Percentiles rank a stretch among this genome's conserved stretches.
Evolutionary conservation across 2,113 vertebrate species (phyloP).

Genomic region (Lipotes vexillifer): DNA sequence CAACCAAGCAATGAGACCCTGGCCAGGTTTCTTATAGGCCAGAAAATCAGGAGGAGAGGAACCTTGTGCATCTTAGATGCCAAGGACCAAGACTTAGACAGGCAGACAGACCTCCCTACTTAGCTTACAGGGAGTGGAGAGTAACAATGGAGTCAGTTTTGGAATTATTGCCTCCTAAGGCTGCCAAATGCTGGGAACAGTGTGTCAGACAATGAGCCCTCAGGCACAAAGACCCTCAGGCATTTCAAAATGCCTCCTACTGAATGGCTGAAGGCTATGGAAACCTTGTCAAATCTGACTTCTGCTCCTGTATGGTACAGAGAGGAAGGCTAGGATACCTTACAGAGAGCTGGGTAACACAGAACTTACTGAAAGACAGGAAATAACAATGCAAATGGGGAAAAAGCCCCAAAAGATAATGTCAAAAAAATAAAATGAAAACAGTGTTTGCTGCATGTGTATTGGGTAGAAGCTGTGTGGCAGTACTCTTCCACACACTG

Average conservation of each 20-base stretch:
- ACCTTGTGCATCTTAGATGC: fast-evolving
- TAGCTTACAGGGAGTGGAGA: fast-evolving
- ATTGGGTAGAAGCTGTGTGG: background rate
- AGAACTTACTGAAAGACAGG: background rate
- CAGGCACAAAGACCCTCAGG: background rate
- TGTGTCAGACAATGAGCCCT: background rate
- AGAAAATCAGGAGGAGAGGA: background rate
- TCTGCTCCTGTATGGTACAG: background rate
- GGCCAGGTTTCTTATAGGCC: background rate
- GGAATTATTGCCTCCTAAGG: background rate
- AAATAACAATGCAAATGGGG: background rate
- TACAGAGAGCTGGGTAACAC: background rate
- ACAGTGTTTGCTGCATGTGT: background rate
- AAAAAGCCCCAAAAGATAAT: background rate
- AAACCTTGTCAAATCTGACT: background rate
- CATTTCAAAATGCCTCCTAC: background rate
- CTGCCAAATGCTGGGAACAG: background rate
- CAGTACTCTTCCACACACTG: background rate
- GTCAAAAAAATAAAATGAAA: background rate
- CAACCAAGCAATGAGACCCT: background rate
- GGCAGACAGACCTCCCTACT: background rate
- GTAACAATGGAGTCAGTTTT: background rate
- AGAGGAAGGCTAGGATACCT: background rate
- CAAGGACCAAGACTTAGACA: background rate
- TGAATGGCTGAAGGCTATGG: background rate